A percentile compares a stretch with the other conserved stretches of the same genome.
Evolutionary conservation across 2,113 vertebrate genomes (phyloP).

Genomic region (Dicaeum eximium): DNA sequence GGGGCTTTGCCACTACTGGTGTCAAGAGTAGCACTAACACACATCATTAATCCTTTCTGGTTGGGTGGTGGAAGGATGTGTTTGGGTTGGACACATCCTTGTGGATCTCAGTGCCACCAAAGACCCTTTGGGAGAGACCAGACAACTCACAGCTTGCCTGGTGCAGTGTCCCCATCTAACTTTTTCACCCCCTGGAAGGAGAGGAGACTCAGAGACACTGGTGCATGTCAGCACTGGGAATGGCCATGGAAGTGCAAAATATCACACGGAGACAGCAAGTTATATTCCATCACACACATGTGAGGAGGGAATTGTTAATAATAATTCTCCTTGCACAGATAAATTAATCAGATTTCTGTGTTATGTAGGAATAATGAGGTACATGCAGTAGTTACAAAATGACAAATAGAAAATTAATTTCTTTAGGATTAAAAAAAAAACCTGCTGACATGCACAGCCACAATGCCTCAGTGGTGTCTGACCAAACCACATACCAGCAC

Average conservation of each 20-base stretch:
- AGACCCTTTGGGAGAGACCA: neutral
- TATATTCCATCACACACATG: neutral
- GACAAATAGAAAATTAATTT: neutral
- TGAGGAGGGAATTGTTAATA: neutral
- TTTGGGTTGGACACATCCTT: neutral
- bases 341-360: neutral
- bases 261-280: neutral
- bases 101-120: neutral
- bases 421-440: neutral
- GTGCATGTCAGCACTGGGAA: fast-evolving
- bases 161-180: neutral
- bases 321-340: neutral
- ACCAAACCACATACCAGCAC: neutral
- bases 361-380: neutral
- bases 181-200: neutral
- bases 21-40: neutral
- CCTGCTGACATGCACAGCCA: neutral
- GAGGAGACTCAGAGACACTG: neutral
- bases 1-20: neutral
- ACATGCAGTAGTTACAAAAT: neutral
- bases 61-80: neutral
- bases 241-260: neutral
- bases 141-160: neutral
- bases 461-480: neutral
- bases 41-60: neutral